Percentiles rank a stretch among this genome's conserved stretches.
Conservation (phyloP, 2,888 invertebrate genomes). For the Steinernema carpocapsae region DNA sequence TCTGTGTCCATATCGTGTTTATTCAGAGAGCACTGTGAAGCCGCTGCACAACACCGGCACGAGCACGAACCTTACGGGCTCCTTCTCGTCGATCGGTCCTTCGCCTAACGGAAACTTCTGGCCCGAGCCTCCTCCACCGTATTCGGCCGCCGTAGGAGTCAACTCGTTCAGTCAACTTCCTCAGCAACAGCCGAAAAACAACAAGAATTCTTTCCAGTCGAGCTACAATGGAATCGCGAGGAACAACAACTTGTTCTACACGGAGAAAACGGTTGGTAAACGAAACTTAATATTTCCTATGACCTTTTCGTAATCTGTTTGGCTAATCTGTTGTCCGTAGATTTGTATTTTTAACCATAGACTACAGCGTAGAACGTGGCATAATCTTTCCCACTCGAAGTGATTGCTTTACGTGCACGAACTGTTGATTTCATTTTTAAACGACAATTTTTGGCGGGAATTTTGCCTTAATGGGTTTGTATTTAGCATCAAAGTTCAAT, state of each 20-base stretch:
- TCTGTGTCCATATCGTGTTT: no score
- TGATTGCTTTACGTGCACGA: no score
- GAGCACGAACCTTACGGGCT: background rate
- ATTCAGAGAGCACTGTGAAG: background rate
- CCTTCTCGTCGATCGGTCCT: background rate
- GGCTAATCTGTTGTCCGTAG: no score
- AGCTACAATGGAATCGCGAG: background rate
- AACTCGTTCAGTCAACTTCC: background rate
- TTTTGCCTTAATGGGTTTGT: no score
- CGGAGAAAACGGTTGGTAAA: slow-evolving; percentile 16
- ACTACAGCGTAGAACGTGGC: no score
- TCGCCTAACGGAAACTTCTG: slow-evolving; percentile 27
- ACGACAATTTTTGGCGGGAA: no score
- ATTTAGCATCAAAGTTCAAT: no score
- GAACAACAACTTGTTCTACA: slow-evolving; percentile 10
- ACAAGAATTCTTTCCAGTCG: background rate
- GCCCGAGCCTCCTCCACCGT: slow-evolving; percentile 31
- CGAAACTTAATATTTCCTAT: background rate
- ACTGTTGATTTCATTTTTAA: no score
- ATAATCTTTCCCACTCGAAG: no score
- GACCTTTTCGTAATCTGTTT: background rate
- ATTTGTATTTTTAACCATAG: no score
- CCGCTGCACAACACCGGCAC: background rate
- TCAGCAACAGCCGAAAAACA: no score
- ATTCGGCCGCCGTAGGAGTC: slow-evolving; percentile 9